Evolutionary conservation across 2,888 invertebrate species (phyloP).

Genomic region (Eupithecia subfuscata): DNA sequence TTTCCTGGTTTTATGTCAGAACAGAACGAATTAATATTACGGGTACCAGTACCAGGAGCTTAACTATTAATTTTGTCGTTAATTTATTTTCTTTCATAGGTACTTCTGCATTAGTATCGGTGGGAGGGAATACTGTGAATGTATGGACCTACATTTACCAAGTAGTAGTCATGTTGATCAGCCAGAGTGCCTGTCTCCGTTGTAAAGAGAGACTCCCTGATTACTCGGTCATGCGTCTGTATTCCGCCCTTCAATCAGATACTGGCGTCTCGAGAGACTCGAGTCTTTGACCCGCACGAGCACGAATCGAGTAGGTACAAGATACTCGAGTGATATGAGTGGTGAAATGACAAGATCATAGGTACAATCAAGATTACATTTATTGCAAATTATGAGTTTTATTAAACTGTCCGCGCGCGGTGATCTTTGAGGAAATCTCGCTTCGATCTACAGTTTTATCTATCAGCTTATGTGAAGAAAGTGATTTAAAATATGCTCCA

Average conservation of each 20-base stretch:
- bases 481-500: neutral
- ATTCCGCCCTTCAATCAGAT: conserved; percentile 1
- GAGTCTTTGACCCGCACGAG: conserved; percentile 13
- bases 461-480: neutral
- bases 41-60: too few species aligned
- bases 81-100: neutral
- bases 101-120: neutral
- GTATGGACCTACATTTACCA: neutral
- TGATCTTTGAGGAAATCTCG: conserved; percentile 33
- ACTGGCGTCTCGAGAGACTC: neutral
- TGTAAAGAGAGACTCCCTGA: neutral
- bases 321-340: neutral
- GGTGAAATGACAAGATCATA: neutral
- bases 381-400: too few species aligned
- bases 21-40: too few species aligned
- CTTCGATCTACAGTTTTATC: conserved; percentile 6
- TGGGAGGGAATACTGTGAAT: neutral
- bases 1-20: too few species aligned
- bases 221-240: conserved; percentile 4
- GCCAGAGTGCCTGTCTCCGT: neutral
- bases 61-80: too few species aligned
- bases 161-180: neutral
- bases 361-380: neutral
- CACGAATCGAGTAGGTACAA: neutral
- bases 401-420: conserved; percentile 24